phyloP scores from a whole-genome alignment of 2,113 vertebrate species.

The Atlantisia rogersi region DNA sequence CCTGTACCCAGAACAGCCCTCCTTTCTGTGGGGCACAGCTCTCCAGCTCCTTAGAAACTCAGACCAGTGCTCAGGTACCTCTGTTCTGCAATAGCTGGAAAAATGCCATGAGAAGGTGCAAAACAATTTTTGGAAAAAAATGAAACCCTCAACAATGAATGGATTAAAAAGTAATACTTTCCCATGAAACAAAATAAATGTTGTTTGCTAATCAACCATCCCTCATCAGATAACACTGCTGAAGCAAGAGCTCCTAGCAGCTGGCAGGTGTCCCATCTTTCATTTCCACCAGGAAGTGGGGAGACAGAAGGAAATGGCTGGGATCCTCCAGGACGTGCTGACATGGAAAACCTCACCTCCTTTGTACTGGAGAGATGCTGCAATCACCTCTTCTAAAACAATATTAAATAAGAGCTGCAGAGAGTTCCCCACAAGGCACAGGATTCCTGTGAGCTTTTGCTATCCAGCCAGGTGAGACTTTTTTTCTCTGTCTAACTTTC shows the following conservation, averaged over 20 bases:
- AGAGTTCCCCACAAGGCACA: slow-evolving; percentile 21
- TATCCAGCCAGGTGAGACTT: slow-evolving; percentile 1
- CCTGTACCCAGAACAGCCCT: background rate
- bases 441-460: slow-evolving; percentile 38
- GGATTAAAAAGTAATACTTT: background rate
- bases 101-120: background rate
- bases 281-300: slow-evolving; percentile 24
- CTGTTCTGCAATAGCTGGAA: background rate
- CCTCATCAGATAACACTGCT: background rate
- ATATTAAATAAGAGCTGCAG: background rate
- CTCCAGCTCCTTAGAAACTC: background rate
- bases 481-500: slow-evolving; percentile 30
- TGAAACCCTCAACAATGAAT: background rate
- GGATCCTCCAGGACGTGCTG: background rate
- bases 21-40: background rate
- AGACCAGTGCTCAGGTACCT: background rate
- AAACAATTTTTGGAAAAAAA: background rate
- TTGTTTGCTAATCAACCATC: background rate
- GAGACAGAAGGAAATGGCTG: background rate
- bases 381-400: background rate
- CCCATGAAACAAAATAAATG: background rate
- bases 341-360: background rate
- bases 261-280: background rate
- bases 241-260: background rate
- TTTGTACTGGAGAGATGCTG: background rate